Base-by-base conservation (phyloP, 2,797 vertebrate species). In the Myotis findleyi region DNA sequence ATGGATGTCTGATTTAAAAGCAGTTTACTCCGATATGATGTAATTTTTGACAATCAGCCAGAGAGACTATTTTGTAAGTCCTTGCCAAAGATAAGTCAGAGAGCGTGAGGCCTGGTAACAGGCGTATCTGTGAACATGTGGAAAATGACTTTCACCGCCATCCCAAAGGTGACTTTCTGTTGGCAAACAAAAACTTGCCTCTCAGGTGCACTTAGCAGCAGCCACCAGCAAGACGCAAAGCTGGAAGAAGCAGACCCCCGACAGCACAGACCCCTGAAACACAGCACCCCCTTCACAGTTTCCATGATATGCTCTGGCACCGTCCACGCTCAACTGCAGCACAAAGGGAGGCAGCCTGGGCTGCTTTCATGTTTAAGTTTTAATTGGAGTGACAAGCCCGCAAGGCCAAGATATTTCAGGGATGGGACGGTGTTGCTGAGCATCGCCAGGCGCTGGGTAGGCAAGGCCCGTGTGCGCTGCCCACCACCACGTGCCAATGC, bases 11-110 rank as follows among this genome's bases (percentile, higher is more conserved):
- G 98, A 98, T 98, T 98, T 98, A 98, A 98, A 98, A 98, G 98
- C 98, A 98, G 98, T 98, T 98, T 98, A 98, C 98, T 99, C 98
- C 95, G 87, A 98, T 98, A 99, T 99, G 99, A 99, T 99, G 99
- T 99, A 99, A 99, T 99, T 98, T 98, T 99, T 99, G 99, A 99
- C 98, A 98, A 98, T 96, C 95, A 98, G 99, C 99, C 99, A 99
- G 99, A 98, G 98, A 98, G 98, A 99, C 98, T 99, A 98, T 98
- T 98, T 98, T 98, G 98, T 98, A 98, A 98, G 98, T 98, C 98
- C 97, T 95, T 98, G 99, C 99, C 99, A 99, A 98, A 98, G 98
- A 98, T 96, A 98, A 99, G 98, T 99, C 99, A 99, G 99, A 99
- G 99, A 98, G 98, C 98, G 96, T 91, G 96, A 97, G 98, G 98